Percentiles rank a stretch among this genome's conserved stretches.
Conservation (phyloP, 2,797 vertebrate genomes). For the Sebastes variabilis region DNA sequence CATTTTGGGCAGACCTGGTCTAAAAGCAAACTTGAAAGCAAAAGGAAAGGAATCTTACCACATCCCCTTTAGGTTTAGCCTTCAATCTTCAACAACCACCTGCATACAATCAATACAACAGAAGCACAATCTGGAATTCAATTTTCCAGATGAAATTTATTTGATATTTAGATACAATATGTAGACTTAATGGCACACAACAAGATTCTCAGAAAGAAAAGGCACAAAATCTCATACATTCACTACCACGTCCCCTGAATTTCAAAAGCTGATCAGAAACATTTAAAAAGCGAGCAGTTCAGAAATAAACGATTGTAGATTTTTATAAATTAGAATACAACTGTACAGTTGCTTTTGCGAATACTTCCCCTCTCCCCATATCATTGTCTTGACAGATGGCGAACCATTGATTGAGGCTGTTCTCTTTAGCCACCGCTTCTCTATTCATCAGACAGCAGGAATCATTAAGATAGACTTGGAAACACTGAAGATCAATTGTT, state of each 20-base stretch:
- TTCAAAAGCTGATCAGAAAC: conserved; percentile 67
- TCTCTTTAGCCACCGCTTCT: conserved; percentile 21
- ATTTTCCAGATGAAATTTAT: conserved; percentile 68
- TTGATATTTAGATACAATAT: conserved; percentile 68
- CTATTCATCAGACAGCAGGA: conserved; percentile 33
- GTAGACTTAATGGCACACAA: conserved; percentile 60
- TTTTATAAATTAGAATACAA: conserved; percentile 49
- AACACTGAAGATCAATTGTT: conserved; percentile 23
- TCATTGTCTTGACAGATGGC: conserved; percentile 25
- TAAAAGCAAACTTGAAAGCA: background rate
- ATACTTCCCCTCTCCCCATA: conserved; percentile 8
- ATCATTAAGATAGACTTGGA: conserved; percentile 24
- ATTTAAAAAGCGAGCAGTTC: conserved; percentile 53
- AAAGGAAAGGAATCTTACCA: background rate
- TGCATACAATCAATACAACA: background rate
- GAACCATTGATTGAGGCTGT: conserved; percentile 32
- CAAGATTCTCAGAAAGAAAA: conserved; percentile 56
- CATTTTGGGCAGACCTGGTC: no score
- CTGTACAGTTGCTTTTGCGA: conserved; percentile 44
- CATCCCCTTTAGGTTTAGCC: background rate
- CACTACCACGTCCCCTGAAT: conserved; percentile 72
- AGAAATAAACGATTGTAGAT: conserved; percentile 43
- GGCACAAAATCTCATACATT: conserved; percentile 74
- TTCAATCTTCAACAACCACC: background rate
- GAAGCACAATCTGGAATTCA: background rate